phyloP scores from a whole-genome alignment of 2,797 vertebrate genomes.

The Valencia hispanica region DNA sequence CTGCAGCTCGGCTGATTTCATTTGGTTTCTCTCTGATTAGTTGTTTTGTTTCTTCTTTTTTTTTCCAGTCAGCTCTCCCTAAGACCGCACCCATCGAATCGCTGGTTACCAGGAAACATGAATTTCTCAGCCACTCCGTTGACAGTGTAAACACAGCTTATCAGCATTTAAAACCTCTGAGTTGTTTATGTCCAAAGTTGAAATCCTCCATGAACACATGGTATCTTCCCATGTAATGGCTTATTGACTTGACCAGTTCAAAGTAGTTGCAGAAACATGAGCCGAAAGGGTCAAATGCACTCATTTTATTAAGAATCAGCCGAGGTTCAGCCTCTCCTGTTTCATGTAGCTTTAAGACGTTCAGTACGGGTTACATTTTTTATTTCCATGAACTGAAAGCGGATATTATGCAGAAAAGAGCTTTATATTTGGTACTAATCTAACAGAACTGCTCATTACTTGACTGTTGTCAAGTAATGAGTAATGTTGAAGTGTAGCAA shows the following conservation, averaged over 20 bases:
- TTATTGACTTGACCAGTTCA: neutral
- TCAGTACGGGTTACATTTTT: neutral
- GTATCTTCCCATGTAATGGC: neutral
- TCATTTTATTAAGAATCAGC: neutral
- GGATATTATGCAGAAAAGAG: neutral
- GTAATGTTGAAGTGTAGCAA: neutral
- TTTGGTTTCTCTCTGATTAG: constrained; percentile 46
- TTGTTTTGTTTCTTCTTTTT: constrained; percentile 10
- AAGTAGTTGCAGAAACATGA: neutral
- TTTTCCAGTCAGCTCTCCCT: constrained; percentile 25
- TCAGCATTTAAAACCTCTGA: constrained; percentile 18
- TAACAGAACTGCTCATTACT: neutral
- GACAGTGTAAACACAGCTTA: constrained; percentile 32
- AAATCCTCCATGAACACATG: constrained; percentile 12
- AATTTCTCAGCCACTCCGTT: constrained; percentile 21
- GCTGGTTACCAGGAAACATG: constrained; percentile 40
- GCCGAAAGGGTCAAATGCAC: neutral
- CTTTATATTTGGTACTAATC: neutral
- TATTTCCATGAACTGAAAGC: neutral
- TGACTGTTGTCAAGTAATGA: no score
- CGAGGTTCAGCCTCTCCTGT: neutral
- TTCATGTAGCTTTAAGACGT: no score
- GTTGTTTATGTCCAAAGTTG: constrained; percentile 32
- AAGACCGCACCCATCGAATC: constrained; percentile 15
- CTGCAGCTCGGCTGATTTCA: constrained; percentile 47